Conservation (phyloP, 2,797 vertebrate species). For the Hydrolagus colliei region DNA sequence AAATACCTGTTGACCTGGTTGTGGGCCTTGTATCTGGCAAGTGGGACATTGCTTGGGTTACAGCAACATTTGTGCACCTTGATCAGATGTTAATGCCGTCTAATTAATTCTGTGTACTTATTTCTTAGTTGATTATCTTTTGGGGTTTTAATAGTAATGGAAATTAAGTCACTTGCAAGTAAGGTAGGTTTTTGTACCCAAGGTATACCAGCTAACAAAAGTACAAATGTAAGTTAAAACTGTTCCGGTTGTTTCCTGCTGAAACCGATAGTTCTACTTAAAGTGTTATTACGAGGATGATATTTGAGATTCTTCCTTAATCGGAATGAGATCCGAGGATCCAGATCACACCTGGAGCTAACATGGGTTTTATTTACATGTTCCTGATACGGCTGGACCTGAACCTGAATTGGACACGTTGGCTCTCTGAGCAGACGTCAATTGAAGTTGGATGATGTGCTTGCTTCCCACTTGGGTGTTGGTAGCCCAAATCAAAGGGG, state of each 20-base stretch:
- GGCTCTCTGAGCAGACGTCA: background rate
- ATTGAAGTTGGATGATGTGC: too few species aligned
- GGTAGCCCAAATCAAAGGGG: background rate
- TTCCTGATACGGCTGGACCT: background rate
- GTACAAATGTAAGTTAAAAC: background rate
- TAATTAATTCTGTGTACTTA: background rate
- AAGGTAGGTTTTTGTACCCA: background rate
- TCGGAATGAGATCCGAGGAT: background rate
- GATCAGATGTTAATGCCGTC: constrained; percentile 9
- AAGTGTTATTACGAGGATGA: background rate
- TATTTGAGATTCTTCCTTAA: background rate
- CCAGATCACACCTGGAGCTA: background rate
- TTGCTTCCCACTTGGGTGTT: too few species aligned
- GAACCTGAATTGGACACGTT: background rate
- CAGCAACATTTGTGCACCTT: background rate
- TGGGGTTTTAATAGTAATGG: background rate
- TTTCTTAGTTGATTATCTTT: background rate
- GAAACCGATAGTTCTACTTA: background rate
- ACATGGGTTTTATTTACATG: background rate
- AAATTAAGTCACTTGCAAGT: background rate
- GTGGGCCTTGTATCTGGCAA: constrained; percentile 27
- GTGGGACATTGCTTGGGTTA: constrained; percentile 30
- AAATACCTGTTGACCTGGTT: too few species aligned
- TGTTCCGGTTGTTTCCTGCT: too few species aligned
- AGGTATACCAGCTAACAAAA: background rate